These are phyloP conservation scores for Melanogrammus aeglefinus DNA, from an alignment of 2,797 vertebrate genomes.

Conservation along the genomic window DNA sequence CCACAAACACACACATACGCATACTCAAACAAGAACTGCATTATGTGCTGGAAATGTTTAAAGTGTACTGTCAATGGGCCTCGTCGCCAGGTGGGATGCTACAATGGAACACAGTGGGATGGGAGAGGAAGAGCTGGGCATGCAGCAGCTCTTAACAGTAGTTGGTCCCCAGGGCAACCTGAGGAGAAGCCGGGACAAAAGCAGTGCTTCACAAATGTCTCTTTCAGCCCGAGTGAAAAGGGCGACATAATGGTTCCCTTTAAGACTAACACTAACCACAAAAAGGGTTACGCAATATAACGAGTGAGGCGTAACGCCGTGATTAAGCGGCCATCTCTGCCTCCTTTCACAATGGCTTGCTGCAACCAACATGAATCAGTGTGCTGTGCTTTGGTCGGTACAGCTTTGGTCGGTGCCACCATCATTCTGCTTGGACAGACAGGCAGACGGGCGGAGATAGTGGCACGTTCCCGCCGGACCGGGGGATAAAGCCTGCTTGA, in stretches of 20 bases:
- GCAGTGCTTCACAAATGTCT: slow-evolving; percentile 49
- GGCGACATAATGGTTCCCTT: slow-evolving; percentile 39
- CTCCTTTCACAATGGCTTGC: slow-evolving; percentile 38
- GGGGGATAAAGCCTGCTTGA: slow-evolving; percentile 12
- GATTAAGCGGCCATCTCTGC: slow-evolving; percentile 54
- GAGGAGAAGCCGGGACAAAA: slow-evolving; percentile 51
- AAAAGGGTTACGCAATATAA: slow-evolving; percentile 60
- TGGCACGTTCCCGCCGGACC: slow-evolving; percentile 28
- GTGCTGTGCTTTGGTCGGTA: neutral
- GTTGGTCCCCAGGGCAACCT: slow-evolving; percentile 74
- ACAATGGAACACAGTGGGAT: neutral
- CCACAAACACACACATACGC: neutral
- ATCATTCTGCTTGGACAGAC: slow-evolving; percentile 36
- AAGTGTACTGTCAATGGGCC: slow-evolving; percentile 36
- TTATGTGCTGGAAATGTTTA: slow-evolving; percentile 24
- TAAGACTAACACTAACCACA: slow-evolving; percentile 65
- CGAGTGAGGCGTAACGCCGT: slow-evolving; percentile 57
- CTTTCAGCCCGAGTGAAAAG: slow-evolving; percentile 45
- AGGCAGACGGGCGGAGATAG: slow-evolving; percentile 36
- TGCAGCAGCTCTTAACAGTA: slow-evolving; percentile 49
- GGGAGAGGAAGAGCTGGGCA: slow-evolving; percentile 37
- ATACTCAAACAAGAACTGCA: slow-evolving; percentile 5
- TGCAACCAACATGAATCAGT: slow-evolving; percentile 27
- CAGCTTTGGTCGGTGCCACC: neutral
- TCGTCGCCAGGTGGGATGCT: slow-evolving; percentile 44